Evolutionary conservation across 1,140 invertebrate genomes (phyloP), one percentile per base, ranked within the genome.

Genomic region (Hyles vespertilio): DNA sequence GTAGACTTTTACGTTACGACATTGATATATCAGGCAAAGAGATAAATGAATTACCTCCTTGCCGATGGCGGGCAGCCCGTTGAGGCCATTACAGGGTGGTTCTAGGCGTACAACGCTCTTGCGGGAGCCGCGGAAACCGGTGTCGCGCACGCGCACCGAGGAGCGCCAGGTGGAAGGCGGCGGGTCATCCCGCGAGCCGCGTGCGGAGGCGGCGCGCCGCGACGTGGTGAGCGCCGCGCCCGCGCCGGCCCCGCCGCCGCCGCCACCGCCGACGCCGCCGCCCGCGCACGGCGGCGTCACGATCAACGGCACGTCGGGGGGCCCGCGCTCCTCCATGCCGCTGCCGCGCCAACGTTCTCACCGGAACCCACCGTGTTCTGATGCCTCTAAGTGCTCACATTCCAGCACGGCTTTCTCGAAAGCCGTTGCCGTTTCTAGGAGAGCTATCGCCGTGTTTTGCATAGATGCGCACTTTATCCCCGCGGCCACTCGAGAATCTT

Each of bases 51-150:
- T 89, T 90, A 90, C 89, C 81, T 91, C 90, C 78, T 91, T 90
- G 69, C 86, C 89, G 81, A 88, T 89, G 80, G 79, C 80, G 57
- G 81, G 81, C 60, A 90, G 79, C 63, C 87, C 84, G 77, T 89
- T 88, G 77, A 91, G 83, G 61, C 91, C 91, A 78, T 92, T 92
- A 88, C 91, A 92, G 52, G 91, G 90, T 33, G 91, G 89, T 87
- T 92, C 91, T 59, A 92, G 86, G 63, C 91, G 89, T 56, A 92
- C 91, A 68, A 92, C 81, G 72, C 90, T 91, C 70, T 90, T 90
- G 66, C 91, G 84, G 50, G 90, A 91, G 66, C 91, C 91, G 67
- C 91, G 89, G 67, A 92, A 91, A 69, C 91, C 90, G 61, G 91
- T 91, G 72, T 91, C 91, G 70, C 89, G 89, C 48, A 92, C 91